phyloP scores from a whole-genome alignment of 1,140 invertebrate genomes.

The Bathynomus jamesi region DNA sequence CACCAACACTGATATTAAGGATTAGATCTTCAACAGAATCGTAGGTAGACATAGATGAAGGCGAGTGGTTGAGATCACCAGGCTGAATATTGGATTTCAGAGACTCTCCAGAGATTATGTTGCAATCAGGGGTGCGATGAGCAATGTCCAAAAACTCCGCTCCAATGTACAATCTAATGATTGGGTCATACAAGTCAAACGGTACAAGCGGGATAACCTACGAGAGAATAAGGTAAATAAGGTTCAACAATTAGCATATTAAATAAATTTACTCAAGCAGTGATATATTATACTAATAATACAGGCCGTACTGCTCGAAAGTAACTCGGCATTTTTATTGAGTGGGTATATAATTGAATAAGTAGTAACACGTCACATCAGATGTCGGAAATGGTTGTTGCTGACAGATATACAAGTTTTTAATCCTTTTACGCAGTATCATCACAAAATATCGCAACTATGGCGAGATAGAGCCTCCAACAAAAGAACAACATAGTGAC shows the following conservation, averaged over 20 bases:
- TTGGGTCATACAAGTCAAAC: conserved; percentile 44
- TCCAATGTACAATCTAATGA: conserved; percentile 42
- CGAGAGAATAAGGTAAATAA: background rate
- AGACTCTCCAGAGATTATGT: background rate
- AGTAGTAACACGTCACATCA: background rate
- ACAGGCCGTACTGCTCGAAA: background rate
- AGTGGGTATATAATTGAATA: background rate
- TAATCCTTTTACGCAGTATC: too few species aligned
- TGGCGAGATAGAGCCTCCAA: too few species aligned
- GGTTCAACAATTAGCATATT: background rate
- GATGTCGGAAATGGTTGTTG: too few species aligned
- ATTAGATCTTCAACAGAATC: conserved; percentile 45
- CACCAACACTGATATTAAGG: conserved; percentile 38
- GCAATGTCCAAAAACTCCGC: conserved; percentile 32
- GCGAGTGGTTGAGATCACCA: conserved; percentile 6
- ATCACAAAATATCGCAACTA: background rate
- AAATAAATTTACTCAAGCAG: too few species aligned
- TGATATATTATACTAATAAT: background rate
- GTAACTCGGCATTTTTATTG: background rate
- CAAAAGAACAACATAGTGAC: too few species aligned
- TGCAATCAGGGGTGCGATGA: conserved; percentile 6
- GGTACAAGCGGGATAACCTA: conserved; percentile 44
- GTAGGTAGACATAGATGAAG: conserved; percentile 8
- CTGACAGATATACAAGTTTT: too few species aligned
- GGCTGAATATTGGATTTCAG: background rate